phyloP scores from a whole-genome alignment of 2,797 vertebrate genomes.

The Pipistrellus kuhlii region DNA sequence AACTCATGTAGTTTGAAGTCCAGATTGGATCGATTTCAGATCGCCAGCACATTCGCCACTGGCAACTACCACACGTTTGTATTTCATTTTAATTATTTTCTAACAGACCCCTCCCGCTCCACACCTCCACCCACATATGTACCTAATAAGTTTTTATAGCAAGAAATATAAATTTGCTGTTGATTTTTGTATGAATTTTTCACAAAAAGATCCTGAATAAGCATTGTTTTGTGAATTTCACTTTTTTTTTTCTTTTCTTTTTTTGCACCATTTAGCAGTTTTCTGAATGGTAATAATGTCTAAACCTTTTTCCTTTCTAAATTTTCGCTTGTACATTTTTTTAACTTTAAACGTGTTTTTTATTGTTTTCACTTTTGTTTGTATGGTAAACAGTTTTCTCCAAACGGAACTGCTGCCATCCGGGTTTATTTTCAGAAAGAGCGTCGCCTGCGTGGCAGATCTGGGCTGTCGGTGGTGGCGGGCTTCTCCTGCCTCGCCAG shows the following conservation, averaged over 20 bases:
- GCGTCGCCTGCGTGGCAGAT: neutral
- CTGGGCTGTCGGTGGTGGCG: constrained; percentile 37
- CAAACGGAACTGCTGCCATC: constrained; percentile 50
- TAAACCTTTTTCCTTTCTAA: constrained; percentile 74
- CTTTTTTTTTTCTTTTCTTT: constrained; percentile 84
- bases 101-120: constrained; percentile 63
- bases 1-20: constrained; percentile 71
- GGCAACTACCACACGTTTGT: constrained; percentile 89
- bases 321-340: constrained; percentile 78
- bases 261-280: constrained; percentile 81
- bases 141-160: constrained; percentile 86
- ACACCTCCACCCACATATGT: constrained; percentile 65
- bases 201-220: constrained; percentile 77
- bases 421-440: constrained; percentile 73
- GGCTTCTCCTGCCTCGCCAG: constrained; percentile 39
- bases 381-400: constrained; percentile 79
- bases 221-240: constrained; percentile 86
- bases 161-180: constrained; percentile 85
- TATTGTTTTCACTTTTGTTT: constrained; percentile 71
- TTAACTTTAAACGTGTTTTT: constrained; percentile 53
- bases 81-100: constrained; percentile 87
- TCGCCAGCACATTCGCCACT: constrained; percentile 85
- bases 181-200: constrained; percentile 88
- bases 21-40: constrained; percentile 80
- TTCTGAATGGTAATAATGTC: constrained; percentile 81